Base-by-base conservation (phyloP, 92 coral and sea anemone species). In the Porites divaricata region DNA sequence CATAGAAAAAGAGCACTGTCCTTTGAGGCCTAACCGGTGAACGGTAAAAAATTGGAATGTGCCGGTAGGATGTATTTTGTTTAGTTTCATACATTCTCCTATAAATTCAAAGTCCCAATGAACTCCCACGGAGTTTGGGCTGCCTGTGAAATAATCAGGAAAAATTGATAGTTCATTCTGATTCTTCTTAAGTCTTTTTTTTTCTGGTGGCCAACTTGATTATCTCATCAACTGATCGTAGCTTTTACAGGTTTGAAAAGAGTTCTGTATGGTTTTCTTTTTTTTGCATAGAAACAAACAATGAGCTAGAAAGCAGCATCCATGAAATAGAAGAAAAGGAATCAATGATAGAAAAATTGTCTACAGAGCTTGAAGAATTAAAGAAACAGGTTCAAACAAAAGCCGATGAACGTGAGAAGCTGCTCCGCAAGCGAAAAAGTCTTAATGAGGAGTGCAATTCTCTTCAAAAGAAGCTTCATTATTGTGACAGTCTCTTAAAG, bases 401-500 rank as follows among this genome's bases (percentile, higher is more conserved):
- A 21, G 14, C 17, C 1, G 74, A 74, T 7, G 83, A 89, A 74
- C 35, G 67, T 4, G 86, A 79, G 7, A 28, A 45, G 23, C 69
- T 89, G 13, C 66, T 70, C 7, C 49, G 70, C 15, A 89, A 89
- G 74, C 41, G 92, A 21, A 85, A 70, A 53, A 26, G 19, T 16
- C 53, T 89, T 1, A 89, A 84, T 15, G 81, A 79, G 1, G 90
- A 89, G 50, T 89, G 92, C 24, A 80, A 57, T n/a, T 51, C 76
- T 15, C 83, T 89, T 0, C 85, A 89, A 61, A 89, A 74, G 65
- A 89, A 85, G 58, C 83, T 85, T 1, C 92, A 80, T 15, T 89
- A 80, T n/a, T 89, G 90, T 80, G 92, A 89, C 73, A 85, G 87
- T 51, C 76, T 89, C 15, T 64, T 89, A 24, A 67, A 72, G 25